Percentiles rank a stretch among this genome's conserved stretches.
Conservation (phyloP, 2,888 invertebrate genomes). For the Rhorus exstirpatorius region DNA sequence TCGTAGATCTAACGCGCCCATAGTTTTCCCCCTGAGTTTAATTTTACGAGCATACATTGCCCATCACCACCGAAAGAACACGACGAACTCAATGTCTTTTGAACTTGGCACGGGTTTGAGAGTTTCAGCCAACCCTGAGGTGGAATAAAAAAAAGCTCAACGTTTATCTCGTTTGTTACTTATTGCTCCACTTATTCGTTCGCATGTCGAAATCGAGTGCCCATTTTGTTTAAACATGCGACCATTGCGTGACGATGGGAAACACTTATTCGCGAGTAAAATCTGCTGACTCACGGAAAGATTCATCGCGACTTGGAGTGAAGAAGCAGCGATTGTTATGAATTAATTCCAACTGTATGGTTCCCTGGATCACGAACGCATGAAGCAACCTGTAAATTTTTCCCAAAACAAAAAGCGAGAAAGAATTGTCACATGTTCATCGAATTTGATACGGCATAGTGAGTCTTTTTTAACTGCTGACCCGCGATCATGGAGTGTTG, state of each 20-base stretch:
- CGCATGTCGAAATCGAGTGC: conserved; percentile 41
- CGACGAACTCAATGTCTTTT: not conserved
- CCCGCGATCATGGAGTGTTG: not conserved
- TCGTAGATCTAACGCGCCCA: no score
- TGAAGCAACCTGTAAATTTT: conserved; percentile 4
- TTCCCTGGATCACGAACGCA: conserved; percentile 27
- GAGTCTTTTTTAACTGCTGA: conserved; percentile 22
- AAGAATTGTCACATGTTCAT: conserved; percentile 40
- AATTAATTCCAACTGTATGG: conserved; percentile 32
- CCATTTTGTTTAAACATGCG: conserved; percentile 29
- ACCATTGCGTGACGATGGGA: conserved; percentile 26
- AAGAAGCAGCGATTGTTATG: conserved; percentile 9
- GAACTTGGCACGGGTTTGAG: not conserved
- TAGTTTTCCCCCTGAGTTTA: not conserved
- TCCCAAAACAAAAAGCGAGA: not conserved
- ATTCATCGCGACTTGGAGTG: not conserved
- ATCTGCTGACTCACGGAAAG: conserved; percentile 45
- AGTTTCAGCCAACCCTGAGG: conserved; percentile 1
- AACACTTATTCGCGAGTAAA: conserved; percentile 35
- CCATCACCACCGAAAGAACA: not conserved
- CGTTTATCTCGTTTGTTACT: conserved; percentile 28
- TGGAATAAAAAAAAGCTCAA: conserved; percentile 13
- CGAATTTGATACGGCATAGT: conserved; percentile 2
- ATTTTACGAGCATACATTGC: conserved; percentile 1
- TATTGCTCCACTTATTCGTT: conserved; percentile 31